Evolutionary conservation across 2,113 vertebrate species (phyloP).

Genomic region (Lasiurus cinereus): DNA sequence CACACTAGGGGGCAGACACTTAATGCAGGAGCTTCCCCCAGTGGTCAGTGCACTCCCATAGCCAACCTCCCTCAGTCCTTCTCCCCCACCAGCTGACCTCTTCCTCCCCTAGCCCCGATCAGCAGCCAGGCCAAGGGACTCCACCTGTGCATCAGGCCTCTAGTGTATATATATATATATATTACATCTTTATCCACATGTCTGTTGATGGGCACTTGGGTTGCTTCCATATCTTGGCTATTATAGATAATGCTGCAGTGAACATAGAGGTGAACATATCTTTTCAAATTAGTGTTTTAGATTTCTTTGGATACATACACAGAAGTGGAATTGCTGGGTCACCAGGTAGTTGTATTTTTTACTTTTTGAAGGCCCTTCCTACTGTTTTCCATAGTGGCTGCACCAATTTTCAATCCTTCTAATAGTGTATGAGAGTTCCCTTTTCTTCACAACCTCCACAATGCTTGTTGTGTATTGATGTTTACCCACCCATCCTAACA

Average conservation of each 20-base stretch:
- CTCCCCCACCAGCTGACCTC: too few relatives aligned
- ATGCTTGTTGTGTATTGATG: background rate
- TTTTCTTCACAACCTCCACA: background rate
- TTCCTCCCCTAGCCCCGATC: too few relatives aligned
- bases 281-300: background rate
- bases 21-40: too few relatives aligned
- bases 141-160: too few relatives aligned
- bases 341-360: background rate
- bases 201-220: background rate
- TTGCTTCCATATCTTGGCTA: background rate
- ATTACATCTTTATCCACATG: background rate
- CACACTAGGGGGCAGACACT: too few relatives aligned
- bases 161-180: too few relatives aligned
- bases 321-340: background rate
- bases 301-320: background rate
- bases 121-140: too few relatives aligned
- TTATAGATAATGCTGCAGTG: background rate
- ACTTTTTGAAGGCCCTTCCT: background rate
- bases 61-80: too few relatives aligned
- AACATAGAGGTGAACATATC: background rate
- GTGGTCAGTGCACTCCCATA: too few relatives aligned
- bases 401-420: background rate
- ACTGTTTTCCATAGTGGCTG: background rate
- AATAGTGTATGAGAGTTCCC: background rate
- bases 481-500: background rate